Conservation (phyloP, 2,888 invertebrate genomes). For the Spodoptera littoralis region DNA sequence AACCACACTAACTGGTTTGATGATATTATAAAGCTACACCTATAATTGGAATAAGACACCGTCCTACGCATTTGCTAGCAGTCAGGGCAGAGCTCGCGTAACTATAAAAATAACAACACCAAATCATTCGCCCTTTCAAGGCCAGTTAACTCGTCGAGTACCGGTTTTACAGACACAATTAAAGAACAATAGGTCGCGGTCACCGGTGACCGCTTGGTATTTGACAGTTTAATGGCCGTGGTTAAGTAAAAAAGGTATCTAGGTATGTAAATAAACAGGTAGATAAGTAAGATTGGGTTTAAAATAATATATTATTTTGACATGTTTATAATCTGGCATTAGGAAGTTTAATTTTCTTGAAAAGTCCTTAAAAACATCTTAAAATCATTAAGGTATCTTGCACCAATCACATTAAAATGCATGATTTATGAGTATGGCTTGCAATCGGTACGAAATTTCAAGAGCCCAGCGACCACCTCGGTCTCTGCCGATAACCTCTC, state of each 20-base stretch:
- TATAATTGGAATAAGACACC: constrained; percentile 19
- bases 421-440: constrained; percentile 1
- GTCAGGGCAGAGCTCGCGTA: not conserved
- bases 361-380: not conserved
- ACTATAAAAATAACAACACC: constrained; percentile 13
- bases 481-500: constrained; percentile 66
- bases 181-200: too few species aligned
- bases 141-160: too few species aligned
- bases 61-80: constrained; percentile 16
- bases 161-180: too few species aligned
- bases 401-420: not conserved
- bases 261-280: not conserved
- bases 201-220: too few species aligned
- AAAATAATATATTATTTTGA: not conserved
- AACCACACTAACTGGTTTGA: constrained; percentile 12
- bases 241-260: not conserved
- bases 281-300: not conserved
- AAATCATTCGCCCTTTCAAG: constrained; percentile 10
- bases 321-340: not conserved
- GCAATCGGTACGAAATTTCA: constrained; percentile 43
- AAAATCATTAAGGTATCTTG: too few species aligned
- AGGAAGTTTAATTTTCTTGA: not conserved
- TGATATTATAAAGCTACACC: constrained; percentile 7
- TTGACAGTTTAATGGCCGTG: too few species aligned
- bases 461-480: constrained; percentile 63